phyloP scores from a whole-genome alignment of 2,888 invertebrate species.

The Sycophila texana region DNA sequence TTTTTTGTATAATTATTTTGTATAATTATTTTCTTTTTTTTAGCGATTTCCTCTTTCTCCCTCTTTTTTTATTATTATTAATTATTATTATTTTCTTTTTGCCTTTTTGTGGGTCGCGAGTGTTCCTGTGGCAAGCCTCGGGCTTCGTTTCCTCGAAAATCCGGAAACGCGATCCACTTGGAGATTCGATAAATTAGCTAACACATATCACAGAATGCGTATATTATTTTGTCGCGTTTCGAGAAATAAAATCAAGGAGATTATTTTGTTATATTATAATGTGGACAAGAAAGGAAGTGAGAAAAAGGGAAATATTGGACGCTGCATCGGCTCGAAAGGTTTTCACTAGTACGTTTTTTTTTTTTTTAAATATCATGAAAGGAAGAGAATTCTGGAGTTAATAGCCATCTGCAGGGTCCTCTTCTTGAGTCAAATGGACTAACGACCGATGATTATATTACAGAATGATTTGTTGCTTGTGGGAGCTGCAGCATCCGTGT shows the following conservation, averaged over 20 bases:
- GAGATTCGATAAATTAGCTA: constrained; percentile 68
- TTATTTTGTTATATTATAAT: constrained; percentile 9
- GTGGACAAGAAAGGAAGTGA: constrained; percentile 37
- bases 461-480: constrained; percentile 53
- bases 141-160: not conserved
- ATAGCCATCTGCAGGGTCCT: constrained; percentile 22
- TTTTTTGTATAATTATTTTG: not conserved
- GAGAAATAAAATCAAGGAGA: constrained; percentile 57
- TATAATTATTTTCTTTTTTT: not conserved
- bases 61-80: not conserved
- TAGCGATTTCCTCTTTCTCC: not conserved
- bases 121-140: not conserved
- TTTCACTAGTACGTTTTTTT: constrained; percentile 4
- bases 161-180: constrained; percentile 39
- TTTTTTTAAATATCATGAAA: constrained; percentile 18
- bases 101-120: not conserved
- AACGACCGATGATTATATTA: constrained; percentile 63
- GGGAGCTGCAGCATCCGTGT: constrained; percentile 12
- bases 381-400: constrained; percentile 48
- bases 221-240: constrained; percentile 63
- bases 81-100: not conserved
- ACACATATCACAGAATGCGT: constrained; percentile 75
- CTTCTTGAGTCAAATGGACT: constrained; percentile 12
- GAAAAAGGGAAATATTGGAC: constrained; percentile 31
- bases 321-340: constrained; percentile 27